Evolutionary conservation across 2,797 vertebrate genomes (phyloP).

Genomic region (Scleropages formosus): DNA sequence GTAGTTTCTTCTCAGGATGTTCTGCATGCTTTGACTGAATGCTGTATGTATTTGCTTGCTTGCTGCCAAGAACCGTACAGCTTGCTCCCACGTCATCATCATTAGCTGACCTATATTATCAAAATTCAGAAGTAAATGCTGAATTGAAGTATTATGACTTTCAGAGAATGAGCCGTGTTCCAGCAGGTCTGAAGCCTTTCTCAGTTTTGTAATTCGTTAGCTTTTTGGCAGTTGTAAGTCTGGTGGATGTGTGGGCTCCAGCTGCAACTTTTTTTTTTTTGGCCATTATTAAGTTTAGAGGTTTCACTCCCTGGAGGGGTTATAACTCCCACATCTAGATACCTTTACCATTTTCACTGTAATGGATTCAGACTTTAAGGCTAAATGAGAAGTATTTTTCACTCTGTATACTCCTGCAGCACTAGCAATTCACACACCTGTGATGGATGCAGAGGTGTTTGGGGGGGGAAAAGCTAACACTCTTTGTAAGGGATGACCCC

Average conservation of each 20-base stretch:
- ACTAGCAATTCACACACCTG: not conserved
- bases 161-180: not conserved
- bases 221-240: too few relatives aligned
- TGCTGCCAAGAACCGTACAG: not conserved
- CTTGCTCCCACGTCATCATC: not conserved
- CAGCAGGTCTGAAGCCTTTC: not conserved
- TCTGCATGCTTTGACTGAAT: not conserved
- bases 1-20: not conserved
- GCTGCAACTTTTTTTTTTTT: too few relatives aligned
- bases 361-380: not conserved
- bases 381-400: not conserved
- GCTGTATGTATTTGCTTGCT: not conserved
- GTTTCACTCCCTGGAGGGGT: not conserved
- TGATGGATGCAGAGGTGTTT: too few relatives aligned
- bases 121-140: not conserved
- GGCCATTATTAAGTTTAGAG: not conserved
- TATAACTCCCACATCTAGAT: not conserved
- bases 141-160: slow-evolving; percentile 2
- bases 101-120: slow-evolving; percentile 11
- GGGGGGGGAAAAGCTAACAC: too few relatives aligned
- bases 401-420: not conserved
- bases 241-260: not conserved
- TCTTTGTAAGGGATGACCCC: not conserved
- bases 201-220: not conserved
- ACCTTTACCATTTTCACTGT: not conserved